Percentiles rank a stretch among this genome's conserved stretches.
Evolutionary conservation across 2,888 invertebrate genomes (phyloP).

Genomic region (Drosophila phalerata): DNA sequence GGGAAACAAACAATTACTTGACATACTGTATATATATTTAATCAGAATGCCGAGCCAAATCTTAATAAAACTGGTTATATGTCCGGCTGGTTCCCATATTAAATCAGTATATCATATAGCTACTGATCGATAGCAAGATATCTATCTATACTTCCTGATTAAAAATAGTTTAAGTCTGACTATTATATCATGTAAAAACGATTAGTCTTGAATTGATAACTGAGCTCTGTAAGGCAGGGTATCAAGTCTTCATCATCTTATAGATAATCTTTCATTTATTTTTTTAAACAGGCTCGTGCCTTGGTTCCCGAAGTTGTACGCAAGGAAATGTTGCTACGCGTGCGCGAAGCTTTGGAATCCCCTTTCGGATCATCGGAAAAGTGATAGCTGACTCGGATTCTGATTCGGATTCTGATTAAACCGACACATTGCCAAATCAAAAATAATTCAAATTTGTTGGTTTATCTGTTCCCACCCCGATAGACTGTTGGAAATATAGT

Average conservation of each 20-base stretch:
- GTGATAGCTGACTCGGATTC: neutral
- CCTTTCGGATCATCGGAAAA: neutral
- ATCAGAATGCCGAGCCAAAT: too few species aligned
- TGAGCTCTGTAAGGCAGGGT: too few species aligned
- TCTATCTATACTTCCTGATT: too few species aligned
- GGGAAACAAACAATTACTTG: too few species aligned
- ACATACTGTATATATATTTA: too few species aligned
- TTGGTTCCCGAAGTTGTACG: slow-evolving; percentile 96
- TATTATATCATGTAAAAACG: neutral
- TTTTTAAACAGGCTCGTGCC: slow-evolving; percentile 88
- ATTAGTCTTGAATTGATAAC: too few species aligned
- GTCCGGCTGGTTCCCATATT: too few species aligned
- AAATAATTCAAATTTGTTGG: neutral
- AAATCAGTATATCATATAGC: too few species aligned
- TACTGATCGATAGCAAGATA: too few species aligned
- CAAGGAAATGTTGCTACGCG: slow-evolving; percentile 91
- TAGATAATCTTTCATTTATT: neutral
- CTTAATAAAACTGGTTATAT: too few species aligned
- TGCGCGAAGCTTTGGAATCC: slow-evolving; percentile 47
- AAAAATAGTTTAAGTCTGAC: too few species aligned
- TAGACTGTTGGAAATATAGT: neutral
- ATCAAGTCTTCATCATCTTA: too few species aligned
- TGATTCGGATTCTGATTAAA: neutral
- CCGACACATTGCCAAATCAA: neutral
- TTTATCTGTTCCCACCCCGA: neutral